These are phyloP conservation scores for Haliclona indistincta DNA, from an alignment of 37 sponge, comb jelly and placozoan species.

Conservation along the genomic window DNA sequence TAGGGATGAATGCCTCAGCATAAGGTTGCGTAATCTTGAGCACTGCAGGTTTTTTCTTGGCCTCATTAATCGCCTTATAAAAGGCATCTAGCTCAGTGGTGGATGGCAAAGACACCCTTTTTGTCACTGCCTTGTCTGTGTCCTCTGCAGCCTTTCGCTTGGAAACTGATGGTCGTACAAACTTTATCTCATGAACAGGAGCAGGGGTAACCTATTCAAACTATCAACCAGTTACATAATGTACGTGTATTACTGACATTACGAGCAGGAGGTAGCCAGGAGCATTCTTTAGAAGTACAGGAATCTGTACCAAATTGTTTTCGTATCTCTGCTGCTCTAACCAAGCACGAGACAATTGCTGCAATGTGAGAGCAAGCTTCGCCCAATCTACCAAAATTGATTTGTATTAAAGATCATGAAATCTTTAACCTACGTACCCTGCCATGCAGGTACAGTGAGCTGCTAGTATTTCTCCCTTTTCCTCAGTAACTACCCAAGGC, in stretches of 20 bases:
- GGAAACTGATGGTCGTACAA: not conserved
- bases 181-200: not conserved
- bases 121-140: too few species aligned
- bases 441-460: conserved; percentile 28
- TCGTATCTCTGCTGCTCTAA: not conserved
- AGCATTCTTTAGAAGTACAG: not conserved
- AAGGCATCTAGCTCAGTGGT: conserved; percentile 6
- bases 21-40: conserved; percentile 14
- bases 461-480: not conserved
- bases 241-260: not conserved
- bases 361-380: not conserved
- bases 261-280: not conserved
- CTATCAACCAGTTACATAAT: not conserved
- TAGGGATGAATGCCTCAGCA: conserved; percentile 19
- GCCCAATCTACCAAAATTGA: not conserved
- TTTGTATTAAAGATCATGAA: not conserved
- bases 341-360: not conserved
- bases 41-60: conserved; percentile 10
- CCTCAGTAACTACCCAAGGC: conserved; percentile 9
- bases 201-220: conserved; percentile 9
- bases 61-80: conserved; percentile 8
- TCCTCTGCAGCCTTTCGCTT: too few species aligned
- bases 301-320: not conserved
- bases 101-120: too few species aligned
- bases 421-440: not conserved